These are phyloP conservation scores for Nomada fabriciana DNA, from an alignment of 2,888 invertebrate species.

Conservation along the genomic window DNA sequence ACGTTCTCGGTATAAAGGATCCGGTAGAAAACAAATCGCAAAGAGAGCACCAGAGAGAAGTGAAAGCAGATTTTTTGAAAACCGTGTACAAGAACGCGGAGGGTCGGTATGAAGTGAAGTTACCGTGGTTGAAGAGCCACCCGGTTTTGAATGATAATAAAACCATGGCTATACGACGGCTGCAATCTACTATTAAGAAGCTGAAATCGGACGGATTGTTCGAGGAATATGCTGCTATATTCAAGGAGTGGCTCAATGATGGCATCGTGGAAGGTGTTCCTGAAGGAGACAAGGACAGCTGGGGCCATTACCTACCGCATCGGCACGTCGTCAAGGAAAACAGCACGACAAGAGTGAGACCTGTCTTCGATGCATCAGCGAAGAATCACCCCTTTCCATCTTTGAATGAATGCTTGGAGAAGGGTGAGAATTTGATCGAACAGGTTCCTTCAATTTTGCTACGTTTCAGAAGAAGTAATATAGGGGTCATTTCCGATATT, in stretches of 20 bases:
- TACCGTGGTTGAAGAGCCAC: slow-evolving; percentile 76
- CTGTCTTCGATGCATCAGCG: slow-evolving; percentile 73
- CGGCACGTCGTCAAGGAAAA: slow-evolving; percentile 55
- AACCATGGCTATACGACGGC: slow-evolving; percentile 65
- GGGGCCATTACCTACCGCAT: slow-evolving; percentile 61
- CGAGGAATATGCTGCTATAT: slow-evolving; percentile 66
- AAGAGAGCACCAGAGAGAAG: slow-evolving; percentile 58
- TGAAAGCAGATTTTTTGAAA: slow-evolving; percentile 70
- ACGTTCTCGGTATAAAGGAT: slow-evolving; percentile 75
- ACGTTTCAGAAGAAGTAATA: slow-evolving; percentile 52
- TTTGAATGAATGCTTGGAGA: slow-evolving; percentile 70
- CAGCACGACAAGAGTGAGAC: slow-evolving; percentile 63
- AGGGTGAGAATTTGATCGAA: slow-evolving; percentile 65
- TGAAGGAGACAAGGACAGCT: slow-evolving; percentile 30
- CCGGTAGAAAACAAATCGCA: slow-evolving; percentile 67
- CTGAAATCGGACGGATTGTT: slow-evolving; percentile 54
- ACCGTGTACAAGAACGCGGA: slow-evolving; percentile 70
- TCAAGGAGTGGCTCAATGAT: slow-evolving; percentile 69
- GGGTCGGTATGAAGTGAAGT: slow-evolving; percentile 74
- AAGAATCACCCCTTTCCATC: slow-evolving; percentile 61
- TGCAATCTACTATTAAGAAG: slow-evolving; percentile 64
- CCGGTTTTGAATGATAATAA: slow-evolving; percentile 69
- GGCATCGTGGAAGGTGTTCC: slow-evolving; percentile 72
- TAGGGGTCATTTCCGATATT: slow-evolving; percentile 64
- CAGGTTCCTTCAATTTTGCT: slow-evolving; percentile 54